These are phyloP conservation scores for Erinaceus europaeus DNA, from an alignment of 2,113 vertebrate species.

Conservation along the genomic window DNA sequence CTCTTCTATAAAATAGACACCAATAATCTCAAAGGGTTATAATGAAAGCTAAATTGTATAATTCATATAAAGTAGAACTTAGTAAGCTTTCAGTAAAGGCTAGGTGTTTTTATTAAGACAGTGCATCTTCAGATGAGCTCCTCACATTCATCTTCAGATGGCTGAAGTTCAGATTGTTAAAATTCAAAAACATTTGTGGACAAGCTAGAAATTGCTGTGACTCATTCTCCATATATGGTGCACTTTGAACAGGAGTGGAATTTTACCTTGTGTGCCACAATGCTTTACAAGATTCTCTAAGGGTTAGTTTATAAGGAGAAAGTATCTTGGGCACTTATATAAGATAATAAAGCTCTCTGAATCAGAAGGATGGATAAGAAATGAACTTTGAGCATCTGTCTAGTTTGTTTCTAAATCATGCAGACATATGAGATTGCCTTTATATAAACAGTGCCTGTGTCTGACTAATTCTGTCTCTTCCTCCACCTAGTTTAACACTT, in stretches of 20 bases:
- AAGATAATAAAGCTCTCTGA: slow-evolving; percentile 55
- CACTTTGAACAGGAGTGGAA: slow-evolving; percentile 19
- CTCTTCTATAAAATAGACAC: not conserved
- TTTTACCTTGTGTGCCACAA: slow-evolving; percentile 33
- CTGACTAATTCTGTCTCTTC: not conserved
- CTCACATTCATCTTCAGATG: not conserved
- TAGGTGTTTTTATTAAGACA: not conserved
- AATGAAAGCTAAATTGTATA: not conserved
- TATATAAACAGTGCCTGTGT: not conserved
- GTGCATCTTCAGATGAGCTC: not conserved
- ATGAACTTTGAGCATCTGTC: slow-evolving; percentile 15
- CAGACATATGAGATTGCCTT: not conserved
- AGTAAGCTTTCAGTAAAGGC: not conserved
- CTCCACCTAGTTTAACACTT: not conserved
- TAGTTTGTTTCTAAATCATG: not conserved
- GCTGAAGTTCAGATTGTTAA: not conserved
- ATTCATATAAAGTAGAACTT: not conserved
- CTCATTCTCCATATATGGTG: slow-evolving; percentile 32
- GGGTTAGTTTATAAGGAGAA: slow-evolving; percentile 54
- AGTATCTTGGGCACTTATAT: slow-evolving; percentile 37
- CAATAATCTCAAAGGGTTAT: not conserved
- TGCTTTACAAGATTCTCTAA: slow-evolving; percentile 49
- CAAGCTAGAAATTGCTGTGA: slow-evolving; percentile 22
- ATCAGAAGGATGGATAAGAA: not conserved
- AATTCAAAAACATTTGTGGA: not conserved